Evolutionary conservation across 2,797 vertebrate species (phyloP).

Genomic region (Danionella dracula): DNA sequence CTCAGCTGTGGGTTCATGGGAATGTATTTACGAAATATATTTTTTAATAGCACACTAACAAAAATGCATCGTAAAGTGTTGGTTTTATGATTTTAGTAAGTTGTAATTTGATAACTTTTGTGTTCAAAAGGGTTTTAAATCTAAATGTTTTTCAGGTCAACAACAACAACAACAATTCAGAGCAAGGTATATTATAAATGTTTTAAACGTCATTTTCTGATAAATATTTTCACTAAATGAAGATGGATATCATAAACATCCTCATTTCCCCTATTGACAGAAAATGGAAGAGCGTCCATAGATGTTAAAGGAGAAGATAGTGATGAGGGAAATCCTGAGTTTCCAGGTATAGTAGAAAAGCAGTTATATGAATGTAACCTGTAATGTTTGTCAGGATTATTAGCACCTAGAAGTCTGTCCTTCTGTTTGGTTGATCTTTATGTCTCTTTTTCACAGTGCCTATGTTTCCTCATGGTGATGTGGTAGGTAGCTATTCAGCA

Average conservation of each 20-base stretch:
- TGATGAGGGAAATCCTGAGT: conserved; percentile 76
- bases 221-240: too few relatives aligned
- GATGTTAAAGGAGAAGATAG: conserved; percentile 85
- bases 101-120: too few relatives aligned
- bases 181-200: conserved; percentile 1
- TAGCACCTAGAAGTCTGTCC: too few relatives aligned
- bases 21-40: neutral
- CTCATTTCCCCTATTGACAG: conserved; percentile 34
- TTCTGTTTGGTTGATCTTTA: neutral
- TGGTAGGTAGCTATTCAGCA: conserved; percentile 34
- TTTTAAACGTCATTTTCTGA: neutral
- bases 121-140: too few relatives aligned
- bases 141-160: neutral
- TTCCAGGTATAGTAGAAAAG: conserved; percentile 63
- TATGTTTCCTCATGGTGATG: conserved; percentile 8
- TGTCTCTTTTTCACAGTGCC: conserved; percentile 21
- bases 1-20: conserved; percentile 3
- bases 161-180: conserved; percentile 22
- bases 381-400: neutral
- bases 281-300: conserved; percentile 41
- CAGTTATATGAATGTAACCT: neutral
- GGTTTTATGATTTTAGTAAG: too few relatives aligned
- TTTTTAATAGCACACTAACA: conserved; percentile 21
- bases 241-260: too few relatives aligned
- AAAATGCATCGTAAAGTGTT: too few relatives aligned